phyloP scores from a whole-genome alignment of 2,797 vertebrate genomes.

The Neoniphon sammara region DNA sequence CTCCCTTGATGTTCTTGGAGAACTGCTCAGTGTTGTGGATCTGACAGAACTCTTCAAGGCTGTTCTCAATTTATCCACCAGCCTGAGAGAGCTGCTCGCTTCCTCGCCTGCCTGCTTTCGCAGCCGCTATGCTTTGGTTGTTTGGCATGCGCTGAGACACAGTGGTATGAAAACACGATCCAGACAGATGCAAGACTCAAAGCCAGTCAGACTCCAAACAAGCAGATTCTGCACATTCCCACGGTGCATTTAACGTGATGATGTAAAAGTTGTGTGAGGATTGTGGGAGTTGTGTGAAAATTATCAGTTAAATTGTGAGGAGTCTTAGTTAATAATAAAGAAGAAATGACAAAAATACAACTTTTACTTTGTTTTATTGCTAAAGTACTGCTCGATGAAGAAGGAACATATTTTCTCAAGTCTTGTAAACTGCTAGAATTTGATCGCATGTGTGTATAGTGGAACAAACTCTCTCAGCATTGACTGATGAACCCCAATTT shows the following conservation, averaged over 20 bases:
- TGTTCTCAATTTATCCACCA: not conserved
- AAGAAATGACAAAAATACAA: too few relatives aligned
- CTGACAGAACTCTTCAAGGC: conserved; percentile 24
- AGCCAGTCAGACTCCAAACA: not conserved
- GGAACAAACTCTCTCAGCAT: not conserved
- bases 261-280: conserved; percentile 1
- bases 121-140: conserved; percentile 42
- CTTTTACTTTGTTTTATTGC: too few relatives aligned
- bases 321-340: too few relatives aligned
- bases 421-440: too few relatives aligned
- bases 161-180: conserved; percentile 67
- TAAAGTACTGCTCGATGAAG: too few relatives aligned
- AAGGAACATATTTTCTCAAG: too few relatives aligned
- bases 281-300: not conserved
- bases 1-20: not conserved
- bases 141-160: conserved; percentile 45
- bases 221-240: not conserved
- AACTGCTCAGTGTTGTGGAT: conserved; percentile 1
- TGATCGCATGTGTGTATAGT: not conserved
- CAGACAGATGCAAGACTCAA: conserved; percentile 31
- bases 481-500: conserved; percentile 1
- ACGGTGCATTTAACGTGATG: not conserved
- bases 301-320: too few relatives aligned
- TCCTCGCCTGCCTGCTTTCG: not conserved
- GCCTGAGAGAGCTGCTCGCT: conserved; percentile 15